Evolutionary conservation across 1,140 invertebrate species (phyloP).

Genomic region (Lamellibrachia luymesi): DNA sequence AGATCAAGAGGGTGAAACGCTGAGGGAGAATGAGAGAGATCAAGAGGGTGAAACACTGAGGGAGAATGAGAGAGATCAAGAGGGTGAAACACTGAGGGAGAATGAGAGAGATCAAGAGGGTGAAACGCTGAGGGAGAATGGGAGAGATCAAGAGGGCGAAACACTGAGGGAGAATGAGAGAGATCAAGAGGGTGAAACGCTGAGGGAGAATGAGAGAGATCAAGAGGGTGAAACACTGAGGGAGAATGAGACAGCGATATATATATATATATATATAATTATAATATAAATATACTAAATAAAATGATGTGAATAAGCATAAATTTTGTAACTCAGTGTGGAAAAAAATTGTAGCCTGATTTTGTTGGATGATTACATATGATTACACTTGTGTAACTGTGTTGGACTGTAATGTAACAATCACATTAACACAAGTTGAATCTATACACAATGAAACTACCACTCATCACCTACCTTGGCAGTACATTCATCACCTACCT

Average conservation of each 20-base stretch:
- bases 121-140: neutral
- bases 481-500: slow-evolving; percentile 34
- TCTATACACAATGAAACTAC: neutral
- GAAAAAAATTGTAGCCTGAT: neutral
- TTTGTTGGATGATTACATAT: neutral
- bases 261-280: neutral
- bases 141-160: too few species aligned
- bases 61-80: neutral
- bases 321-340: neutral
- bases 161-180: too few species aligned
- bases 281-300: too few species aligned
- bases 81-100: neutral
- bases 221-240: neutral
- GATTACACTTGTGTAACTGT: too few species aligned
- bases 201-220: neutral
- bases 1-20: neutral
- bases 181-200: too few species aligned
- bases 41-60: neutral
- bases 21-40: neutral
- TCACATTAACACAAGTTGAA: neutral
- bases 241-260: neutral
- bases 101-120: neutral
- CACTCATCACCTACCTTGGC: slow-evolving; percentile 14
- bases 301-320: neutral
- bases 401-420: neutral